Percentiles rank a stretch among this genome's conserved stretches.
These are phyloP conservation scores for Trinectes maculatus DNA, from an alignment of 2,113 vertebrate species.

Conservation along the genomic window DNA sequence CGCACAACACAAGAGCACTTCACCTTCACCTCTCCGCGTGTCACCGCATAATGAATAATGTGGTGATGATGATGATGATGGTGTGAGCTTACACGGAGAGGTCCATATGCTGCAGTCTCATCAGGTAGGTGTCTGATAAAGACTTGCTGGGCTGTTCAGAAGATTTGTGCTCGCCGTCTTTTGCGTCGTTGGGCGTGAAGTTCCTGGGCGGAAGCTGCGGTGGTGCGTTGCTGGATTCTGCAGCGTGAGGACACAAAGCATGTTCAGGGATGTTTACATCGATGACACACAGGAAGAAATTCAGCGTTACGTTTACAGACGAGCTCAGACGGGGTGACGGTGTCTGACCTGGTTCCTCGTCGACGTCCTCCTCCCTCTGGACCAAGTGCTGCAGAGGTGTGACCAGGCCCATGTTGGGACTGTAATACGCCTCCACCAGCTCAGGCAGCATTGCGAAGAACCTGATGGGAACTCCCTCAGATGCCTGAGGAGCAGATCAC, in stretches of 20 bases:
- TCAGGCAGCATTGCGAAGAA: slow-evolving; percentile 89
- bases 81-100: slow-evolving; percentile 83
- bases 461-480: slow-evolving; percentile 92
- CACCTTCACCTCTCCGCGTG: too few relatives aligned
- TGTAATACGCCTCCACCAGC: slow-evolving; percentile 95
- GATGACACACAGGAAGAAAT: not conserved
- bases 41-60: too few relatives aligned
- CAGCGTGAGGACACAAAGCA: not conserved
- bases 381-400: slow-evolving; percentile 92
- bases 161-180: slow-evolving; percentile 79
- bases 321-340: not conserved
- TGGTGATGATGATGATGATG: too few relatives aligned
- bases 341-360: slow-evolving; percentile 88
- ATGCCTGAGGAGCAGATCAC: slow-evolving; percentile 83
- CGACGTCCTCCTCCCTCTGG: slow-evolving; percentile 88
- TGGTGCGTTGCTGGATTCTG: slow-evolving; percentile 83
- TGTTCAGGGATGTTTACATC: not conserved
- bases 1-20: slow-evolving; percentile 9
- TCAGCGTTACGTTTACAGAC: not conserved
- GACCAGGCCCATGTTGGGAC: slow-evolving; percentile 93
- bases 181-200: slow-evolving; percentile 79
- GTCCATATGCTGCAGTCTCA: slow-evolving; percentile 88
- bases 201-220: slow-evolving; percentile 92
- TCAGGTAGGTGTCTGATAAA: slow-evolving; percentile 85
- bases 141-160: slow-evolving; percentile 77